Percentiles rank a stretch among this genome's conserved stretches.
phyloP scores from a whole-genome alignment of 2,888 invertebrate genomes.

The Amphipyra tragopoginis region DNA sequence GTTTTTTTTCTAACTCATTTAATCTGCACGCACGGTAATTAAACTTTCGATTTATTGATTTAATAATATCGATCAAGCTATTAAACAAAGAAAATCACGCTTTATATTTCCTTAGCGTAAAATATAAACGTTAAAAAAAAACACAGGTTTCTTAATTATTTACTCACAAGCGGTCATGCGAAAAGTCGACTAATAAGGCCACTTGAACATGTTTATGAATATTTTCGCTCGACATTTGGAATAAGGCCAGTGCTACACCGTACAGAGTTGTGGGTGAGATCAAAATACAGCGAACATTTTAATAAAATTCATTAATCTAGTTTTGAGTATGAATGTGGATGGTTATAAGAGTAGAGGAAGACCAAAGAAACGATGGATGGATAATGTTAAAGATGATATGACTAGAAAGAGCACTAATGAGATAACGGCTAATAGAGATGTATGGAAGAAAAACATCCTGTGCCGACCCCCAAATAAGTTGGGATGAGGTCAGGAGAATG shows the following conservation, averaged over 20 bases:
- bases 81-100: slow-evolving; percentile 24
- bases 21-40: slow-evolving; percentile 10
- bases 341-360: no score
- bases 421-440: no score
- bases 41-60: neutral
- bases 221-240: slow-evolving; percentile 28
- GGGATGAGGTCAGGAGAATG: no score
- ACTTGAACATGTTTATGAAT: slow-evolving; percentile 33
- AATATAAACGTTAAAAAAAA: slow-evolving; percentile 9
- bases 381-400: no score
- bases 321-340: no score
- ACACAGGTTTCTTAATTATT: slow-evolving; percentile 39
- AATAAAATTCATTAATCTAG: no score
- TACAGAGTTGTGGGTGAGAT: neutral
- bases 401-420: no score
- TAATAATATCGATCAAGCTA: slow-evolving; percentile 12
- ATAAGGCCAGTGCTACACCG: slow-evolving; percentile 31
- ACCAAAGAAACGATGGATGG: no score
- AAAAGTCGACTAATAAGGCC: slow-evolving; percentile 40
- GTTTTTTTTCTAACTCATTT: neutral
- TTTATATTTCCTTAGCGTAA: slow-evolving; percentile 20
- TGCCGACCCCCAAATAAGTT: no score
- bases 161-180: slow-evolving; percentile 45
- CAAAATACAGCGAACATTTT: no score
- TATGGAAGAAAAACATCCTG: no score